Base-by-base conservation (phyloP, 2,113 vertebrate species). In the Blennius ocellaris region DNA sequence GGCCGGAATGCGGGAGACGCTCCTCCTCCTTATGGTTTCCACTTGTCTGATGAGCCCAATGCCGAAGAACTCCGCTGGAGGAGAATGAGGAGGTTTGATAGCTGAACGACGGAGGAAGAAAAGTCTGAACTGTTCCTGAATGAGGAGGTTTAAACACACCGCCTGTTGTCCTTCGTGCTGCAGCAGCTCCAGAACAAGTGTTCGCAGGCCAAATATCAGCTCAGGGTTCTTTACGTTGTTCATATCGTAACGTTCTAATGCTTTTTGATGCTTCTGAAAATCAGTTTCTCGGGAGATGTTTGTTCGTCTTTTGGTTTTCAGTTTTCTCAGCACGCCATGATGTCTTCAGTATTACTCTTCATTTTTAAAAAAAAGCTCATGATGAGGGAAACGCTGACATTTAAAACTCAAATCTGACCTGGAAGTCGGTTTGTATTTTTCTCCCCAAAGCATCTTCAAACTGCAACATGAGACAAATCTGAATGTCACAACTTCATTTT, bases 1-100 rank as follows among this genome's bases (percentile, higher is more conserved):
- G 92, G 81, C 40, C 67, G 43, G 30, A 43, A 7, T 11, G 1
- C n/a, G 7, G 51, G 73, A 45, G 60, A 62, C 70, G 76, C 57
- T 17, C 74, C 57, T 17, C 73, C 86, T 11, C 54, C 70, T 3
- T 78, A 89, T 5, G 91, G 82, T 5, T 84, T 88, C 78, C 41
- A 60, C 38, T 3, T 72, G 6, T 58, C 83, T 1, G 75, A 67
- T 10, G 82, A 90, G 7, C 48, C 15, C 4, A 73, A 2, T 0
- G 59, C 57, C 0, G 91, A 94, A 37, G 92, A 93, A 7, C 8
- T 93, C 44, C 74, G 93, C 36, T 56, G 17, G 54, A 80, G 80
- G 47, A 88, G 93, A 44, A 83, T 93, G 50, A 87, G 80, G 73
- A 86, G 84, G 54, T 93, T 93, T 56, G 86, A 90, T 72, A 76